phyloP scores from a whole-genome alignment of 2,888 invertebrate genomes.

The Epirrhoe alternata region DNA sequence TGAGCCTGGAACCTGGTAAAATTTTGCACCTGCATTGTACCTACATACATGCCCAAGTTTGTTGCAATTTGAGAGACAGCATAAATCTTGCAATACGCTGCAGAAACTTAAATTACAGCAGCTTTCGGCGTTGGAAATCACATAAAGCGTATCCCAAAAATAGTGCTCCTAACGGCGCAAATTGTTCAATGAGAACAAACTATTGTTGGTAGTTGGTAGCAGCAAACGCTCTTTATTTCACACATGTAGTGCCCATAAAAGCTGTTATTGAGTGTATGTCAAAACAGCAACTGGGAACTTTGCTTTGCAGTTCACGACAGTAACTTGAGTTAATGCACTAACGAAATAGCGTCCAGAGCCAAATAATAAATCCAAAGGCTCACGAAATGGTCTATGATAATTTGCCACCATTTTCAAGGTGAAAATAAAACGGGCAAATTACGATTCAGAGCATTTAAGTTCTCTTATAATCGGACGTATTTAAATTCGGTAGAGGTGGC shows the following conservation, averaged over 20 bases:
- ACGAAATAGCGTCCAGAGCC: constrained; percentile 4
- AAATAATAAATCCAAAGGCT: constrained; percentile 23
- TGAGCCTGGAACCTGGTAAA: constrained; percentile 31
- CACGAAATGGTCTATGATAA: constrained; percentile 51
- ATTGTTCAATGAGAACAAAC: constrained; percentile 31
- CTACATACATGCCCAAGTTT: constrained; percentile 40
- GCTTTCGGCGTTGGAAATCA: constrained; percentile 34
- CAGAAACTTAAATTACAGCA: constrained; percentile 36
- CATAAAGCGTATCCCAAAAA: constrained; percentile 28
- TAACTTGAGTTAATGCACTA: neutral
- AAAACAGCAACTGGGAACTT: constrained; percentile 2
- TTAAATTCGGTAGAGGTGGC: constrained; percentile 77
- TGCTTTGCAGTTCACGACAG: constrained; percentile 1
- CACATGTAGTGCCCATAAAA: constrained; percentile 30
- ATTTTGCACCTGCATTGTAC: constrained; percentile 39
- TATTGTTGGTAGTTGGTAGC: constrained; percentile 8
- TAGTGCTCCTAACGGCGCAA: constrained; percentile 23
- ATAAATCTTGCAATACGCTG: constrained; percentile 41
- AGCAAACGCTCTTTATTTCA: constrained; percentile 18
- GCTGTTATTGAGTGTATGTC: constrained; percentile 12
- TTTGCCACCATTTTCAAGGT: constrained; percentile 52
- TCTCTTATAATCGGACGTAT: constrained; percentile 77
- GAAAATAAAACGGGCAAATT: constrained; percentile 66
- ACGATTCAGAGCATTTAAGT: constrained; percentile 71
- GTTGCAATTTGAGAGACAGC: constrained; percentile 43